A percentile compares a stretch with the other conserved stretches of the same genome.
These are phyloP conservation scores for Aegypius monachus DNA, from an alignment of 2,113 vertebrate species.

Conservation along the genomic window DNA sequence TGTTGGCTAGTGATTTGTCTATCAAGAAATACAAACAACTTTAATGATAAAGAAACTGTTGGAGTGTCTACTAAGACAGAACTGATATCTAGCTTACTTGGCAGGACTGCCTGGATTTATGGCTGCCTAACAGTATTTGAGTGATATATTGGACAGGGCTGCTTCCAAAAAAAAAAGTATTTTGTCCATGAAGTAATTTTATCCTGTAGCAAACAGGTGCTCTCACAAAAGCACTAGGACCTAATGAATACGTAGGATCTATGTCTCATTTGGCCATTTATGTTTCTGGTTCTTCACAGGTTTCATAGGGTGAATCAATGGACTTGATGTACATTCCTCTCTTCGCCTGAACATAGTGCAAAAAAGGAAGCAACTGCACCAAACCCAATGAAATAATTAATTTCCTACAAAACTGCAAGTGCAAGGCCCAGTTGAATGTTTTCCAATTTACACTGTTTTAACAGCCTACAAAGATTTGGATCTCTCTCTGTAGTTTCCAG, in stretches of 20 bases:
- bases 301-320: background rate
- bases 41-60: background rate
- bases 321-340: fast-evolving
- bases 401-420: background rate
- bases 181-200: background rate
- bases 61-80: background rate
- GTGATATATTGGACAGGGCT: background rate
- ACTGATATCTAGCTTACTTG: background rate
- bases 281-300: background rate
- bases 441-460: background rate
- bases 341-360: background rate
- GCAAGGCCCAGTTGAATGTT: background rate
- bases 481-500: background rate
- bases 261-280: background rate
- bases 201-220: background rate
- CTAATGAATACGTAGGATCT: background rate
- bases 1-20: background rate
- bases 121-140: background rate
- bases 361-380: background rate
- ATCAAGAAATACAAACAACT: background rate
- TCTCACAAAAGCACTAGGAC: background rate
- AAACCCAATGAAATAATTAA: background rate
- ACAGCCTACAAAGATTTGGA: background rate
- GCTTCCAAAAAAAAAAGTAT: background rate
- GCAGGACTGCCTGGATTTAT: background rate